Conservation (phyloP, 2,113 vertebrate genomes). For the Xyrauchen texanus region DNA sequence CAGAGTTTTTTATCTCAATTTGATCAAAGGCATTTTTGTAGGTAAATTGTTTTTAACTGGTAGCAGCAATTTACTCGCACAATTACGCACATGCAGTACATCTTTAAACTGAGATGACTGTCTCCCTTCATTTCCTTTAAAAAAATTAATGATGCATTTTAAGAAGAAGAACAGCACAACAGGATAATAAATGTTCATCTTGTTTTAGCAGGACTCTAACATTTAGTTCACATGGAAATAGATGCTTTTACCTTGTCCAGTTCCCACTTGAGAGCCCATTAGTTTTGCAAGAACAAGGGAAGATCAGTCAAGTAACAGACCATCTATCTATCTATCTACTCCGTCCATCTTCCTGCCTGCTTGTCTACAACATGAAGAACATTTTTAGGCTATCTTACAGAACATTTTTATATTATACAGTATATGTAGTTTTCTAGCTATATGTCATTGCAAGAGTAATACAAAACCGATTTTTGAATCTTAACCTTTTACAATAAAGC, state of each 20-base stretch:
- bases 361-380: too few relatives aligned
- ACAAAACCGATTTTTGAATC: not conserved
- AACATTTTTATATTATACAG: too few relatives aligned
- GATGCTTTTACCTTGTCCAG: conserved; percentile 17
- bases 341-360: too few relatives aligned
- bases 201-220: conserved; percentile 3
- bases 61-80: conserved; percentile 19
- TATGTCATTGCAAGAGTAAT: not conserved
- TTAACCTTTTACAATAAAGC: not conserved
- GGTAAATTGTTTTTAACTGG: conserved; percentile 15
- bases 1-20: not conserved
- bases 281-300: conserved; percentile 32
- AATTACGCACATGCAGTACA: not conserved
- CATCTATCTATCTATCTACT: not conserved
- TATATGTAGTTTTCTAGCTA: not conserved
- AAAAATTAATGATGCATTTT: not conserved
- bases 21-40: conserved; percentile 34
- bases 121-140: not conserved
- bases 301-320: not conserved
- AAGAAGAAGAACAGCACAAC: not conserved
- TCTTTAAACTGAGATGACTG: not conserved
- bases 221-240: conserved; percentile 17
- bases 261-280: conserved; percentile 31
- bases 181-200: conserved; percentile 23
- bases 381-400: too few relatives aligned